These are phyloP conservation scores for Eospalax fontanierii DNA, from an alignment of 2,797 vertebrate genomes.

Conservation along the genomic window DNA sequence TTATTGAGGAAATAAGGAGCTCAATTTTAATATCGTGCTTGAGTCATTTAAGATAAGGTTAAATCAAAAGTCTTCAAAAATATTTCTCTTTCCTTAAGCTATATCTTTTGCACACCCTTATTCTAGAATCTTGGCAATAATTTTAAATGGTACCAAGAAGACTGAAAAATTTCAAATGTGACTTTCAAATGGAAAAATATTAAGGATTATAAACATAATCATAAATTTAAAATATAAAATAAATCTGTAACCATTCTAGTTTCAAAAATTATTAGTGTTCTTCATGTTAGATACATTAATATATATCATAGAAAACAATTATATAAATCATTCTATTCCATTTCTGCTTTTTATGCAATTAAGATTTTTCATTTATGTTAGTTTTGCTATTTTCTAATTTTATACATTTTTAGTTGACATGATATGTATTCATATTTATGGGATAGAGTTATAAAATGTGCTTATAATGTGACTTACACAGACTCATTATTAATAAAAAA, in stretches of 20 bases:
- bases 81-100: background rate
- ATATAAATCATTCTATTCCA: background rate
- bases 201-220: background rate
- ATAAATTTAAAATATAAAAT: constrained; percentile 20
- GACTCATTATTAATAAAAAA: background rate
- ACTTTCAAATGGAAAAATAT: background rate
- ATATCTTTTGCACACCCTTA: background rate
- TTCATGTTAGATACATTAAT: background rate
- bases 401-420: too few species aligned
- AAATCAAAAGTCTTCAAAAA: constrained; percentile 38
- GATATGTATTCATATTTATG: too few species aligned
- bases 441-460: too few species aligned
- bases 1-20: background rate
- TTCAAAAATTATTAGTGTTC: background rate
- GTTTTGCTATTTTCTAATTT: too few species aligned
- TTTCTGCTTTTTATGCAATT: background rate
- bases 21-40: constrained; percentile 1
- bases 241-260: background rate
- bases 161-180: background rate
- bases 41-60: background rate
- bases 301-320: background rate
- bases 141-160: background rate
- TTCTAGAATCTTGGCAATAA: background rate
- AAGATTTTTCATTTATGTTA: too few species aligned
- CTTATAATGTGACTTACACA: too few species aligned